A percentile compares a stretch with the other conserved stretches of the same genome.
Evolutionary conservation across 2,113 vertebrate genomes (phyloP).

Genomic region (Pachypanchax playfairii): DNA sequence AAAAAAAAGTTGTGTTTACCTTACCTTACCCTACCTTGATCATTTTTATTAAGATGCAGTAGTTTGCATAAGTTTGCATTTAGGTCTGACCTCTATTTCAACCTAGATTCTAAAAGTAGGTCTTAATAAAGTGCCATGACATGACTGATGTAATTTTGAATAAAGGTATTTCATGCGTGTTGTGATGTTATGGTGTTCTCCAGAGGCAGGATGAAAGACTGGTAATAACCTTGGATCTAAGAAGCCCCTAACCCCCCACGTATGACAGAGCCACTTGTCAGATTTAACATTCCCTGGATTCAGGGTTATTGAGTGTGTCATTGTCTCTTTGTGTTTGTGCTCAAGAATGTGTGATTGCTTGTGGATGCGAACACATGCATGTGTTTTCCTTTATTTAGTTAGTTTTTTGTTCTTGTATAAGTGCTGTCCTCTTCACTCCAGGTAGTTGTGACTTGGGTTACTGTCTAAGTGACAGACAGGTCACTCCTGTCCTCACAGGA

Average conservation of each 20-base stretch:
- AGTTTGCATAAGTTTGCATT: too few relatives aligned
- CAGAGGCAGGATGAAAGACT: conserved; percentile 38
- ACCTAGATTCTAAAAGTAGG: too few relatives aligned
- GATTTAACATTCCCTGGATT: conserved; percentile 30
- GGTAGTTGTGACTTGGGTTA: conserved; percentile 54
- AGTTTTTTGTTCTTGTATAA: conserved; percentile 19
- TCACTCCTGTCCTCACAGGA: conserved; percentile 53
- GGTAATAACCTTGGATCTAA: conserved; percentile 36
- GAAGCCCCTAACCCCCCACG: conserved; percentile 7
- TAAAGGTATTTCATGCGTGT: conserved; percentile 5
- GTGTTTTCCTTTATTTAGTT: neutral
- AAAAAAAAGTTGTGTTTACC: too few relatives aligned
- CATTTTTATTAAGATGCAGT: too few relatives aligned
- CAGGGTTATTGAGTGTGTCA: conserved; percentile 62
- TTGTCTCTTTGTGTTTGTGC: conserved; percentile 58
- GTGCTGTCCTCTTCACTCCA: conserved; percentile 36
- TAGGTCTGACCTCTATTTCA: too few relatives aligned
- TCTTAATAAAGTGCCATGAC: conserved; percentile 4
- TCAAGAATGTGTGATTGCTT: neutral
- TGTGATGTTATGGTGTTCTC: conserved; percentile 30
- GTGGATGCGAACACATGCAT: conserved; percentile 8
- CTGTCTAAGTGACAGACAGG: conserved; percentile 58
- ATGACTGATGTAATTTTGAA: conserved; percentile 34
- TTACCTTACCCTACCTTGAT: too few relatives aligned
- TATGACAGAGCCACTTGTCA: conserved; percentile 47